A percentile compares a stretch with the other conserved stretches of the same genome.
Conservation (phyloP, 2,797 vertebrate species). For the Sarcophilus harrisii region DNA sequence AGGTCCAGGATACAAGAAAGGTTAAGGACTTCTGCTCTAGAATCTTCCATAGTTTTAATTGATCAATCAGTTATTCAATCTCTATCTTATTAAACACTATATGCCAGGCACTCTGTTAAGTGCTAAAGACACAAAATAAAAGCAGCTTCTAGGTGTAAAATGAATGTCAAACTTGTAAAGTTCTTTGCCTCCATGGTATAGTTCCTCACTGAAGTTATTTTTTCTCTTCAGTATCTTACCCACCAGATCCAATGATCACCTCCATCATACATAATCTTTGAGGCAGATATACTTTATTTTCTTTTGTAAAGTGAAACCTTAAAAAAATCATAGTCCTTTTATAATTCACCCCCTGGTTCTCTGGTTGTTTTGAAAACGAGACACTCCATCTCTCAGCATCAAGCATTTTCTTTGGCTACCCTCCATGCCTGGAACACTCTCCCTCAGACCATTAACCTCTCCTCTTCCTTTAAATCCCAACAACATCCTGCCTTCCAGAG, state of each 20-base stretch:
- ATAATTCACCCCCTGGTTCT: neutral
- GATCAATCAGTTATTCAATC: neutral
- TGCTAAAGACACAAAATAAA: neutral
- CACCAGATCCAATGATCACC: neutral
- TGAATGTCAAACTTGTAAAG: neutral
- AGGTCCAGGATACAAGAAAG: neutral
- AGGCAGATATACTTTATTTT: neutral
- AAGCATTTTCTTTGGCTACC: neutral
- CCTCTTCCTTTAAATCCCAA: neutral
- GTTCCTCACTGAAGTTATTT: neutral
- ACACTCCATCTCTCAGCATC: neutral
- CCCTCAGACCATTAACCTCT: neutral
- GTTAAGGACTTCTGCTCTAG: neutral
- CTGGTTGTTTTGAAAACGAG: neutral
- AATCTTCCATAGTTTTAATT: neutral
- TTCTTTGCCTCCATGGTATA: neutral
- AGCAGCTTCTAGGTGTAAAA: neutral
- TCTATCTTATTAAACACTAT: neutral
- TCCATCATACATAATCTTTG: neutral
- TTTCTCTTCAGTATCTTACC: neutral
- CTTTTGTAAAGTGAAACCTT: neutral
- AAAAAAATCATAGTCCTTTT: neutral
- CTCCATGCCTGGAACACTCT: neutral
- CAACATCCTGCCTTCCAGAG: neutral
- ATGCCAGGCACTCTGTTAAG: neutral